Conservation (phyloP, 1,140 invertebrate genomes). For the Acarapis woodi region DNA sequence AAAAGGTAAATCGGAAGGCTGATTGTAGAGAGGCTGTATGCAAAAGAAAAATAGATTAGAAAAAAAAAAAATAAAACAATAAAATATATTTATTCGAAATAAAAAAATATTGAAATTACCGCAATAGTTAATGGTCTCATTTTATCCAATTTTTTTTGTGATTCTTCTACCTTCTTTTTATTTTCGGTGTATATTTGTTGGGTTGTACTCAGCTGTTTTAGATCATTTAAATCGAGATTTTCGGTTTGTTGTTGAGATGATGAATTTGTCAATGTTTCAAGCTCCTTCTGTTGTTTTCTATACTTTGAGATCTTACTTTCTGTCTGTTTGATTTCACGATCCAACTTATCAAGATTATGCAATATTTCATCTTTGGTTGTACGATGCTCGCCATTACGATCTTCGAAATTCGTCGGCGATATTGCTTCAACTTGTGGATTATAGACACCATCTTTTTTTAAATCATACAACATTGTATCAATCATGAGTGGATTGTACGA, state of each 20-base stretch:
- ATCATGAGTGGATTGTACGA: no score
- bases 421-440: conserved; percentile 84
- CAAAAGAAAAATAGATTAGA: no score
- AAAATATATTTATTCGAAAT: no score
- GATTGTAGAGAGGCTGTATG: conserved; percentile 89
- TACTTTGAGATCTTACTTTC: conserved; percentile 51
- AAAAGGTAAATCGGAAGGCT: conserved; percentile 59
- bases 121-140: conserved; percentile 42
- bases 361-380: conserved; percentile 70
- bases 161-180: conserved; percentile 52
- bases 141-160: conserved; percentile 42
- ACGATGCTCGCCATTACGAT: conserved; percentile 20
- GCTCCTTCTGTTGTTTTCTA: conserved; percentile 58
- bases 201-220: conserved; percentile 52
- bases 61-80: no score
- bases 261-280: no score
- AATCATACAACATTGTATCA: no score
- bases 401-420: conserved; percentile 68
- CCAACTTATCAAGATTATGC: conserved; percentile 64
- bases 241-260: no score
- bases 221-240: conserved; percentile 22
- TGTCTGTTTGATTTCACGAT: conserved; percentile 65
- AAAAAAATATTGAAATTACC: no score
- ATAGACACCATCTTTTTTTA: no score
- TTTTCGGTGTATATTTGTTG: conserved; percentile 87